phyloP scores from a whole-genome alignment of 2,113 vertebrate genomes.

The Menura novaehollandiae region DNA sequence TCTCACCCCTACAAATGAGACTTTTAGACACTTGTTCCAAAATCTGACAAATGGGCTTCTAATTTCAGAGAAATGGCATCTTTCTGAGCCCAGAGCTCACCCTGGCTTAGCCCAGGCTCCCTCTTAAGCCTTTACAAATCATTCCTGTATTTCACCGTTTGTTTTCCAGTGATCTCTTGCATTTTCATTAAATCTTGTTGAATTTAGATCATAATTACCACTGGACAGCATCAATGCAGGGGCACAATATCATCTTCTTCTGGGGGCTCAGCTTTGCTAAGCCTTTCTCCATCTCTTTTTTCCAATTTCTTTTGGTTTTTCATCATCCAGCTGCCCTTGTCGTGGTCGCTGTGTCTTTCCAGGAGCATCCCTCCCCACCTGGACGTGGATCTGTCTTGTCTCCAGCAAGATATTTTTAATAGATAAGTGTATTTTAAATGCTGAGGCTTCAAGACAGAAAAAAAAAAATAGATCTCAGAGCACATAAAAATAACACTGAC shows the following conservation, averaged over 20 bases:
- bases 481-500: not conserved
- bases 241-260: not conserved
- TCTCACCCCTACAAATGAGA: not conserved
- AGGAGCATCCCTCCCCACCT: not conserved
- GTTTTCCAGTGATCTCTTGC: not conserved
- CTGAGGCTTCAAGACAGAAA: accelerated
- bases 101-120: not conserved
- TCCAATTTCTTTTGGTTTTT: not conserved
- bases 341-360: accelerated
- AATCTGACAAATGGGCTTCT: not conserved
- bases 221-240: not conserved
- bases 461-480: not conserved
- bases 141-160: not conserved
- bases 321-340: not conserved
- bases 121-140: not conserved
- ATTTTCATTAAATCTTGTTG: not conserved
- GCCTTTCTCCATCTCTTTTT: not conserved
- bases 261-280: not conserved
- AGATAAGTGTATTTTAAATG: not conserved
- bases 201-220: not conserved
- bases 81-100: not conserved
- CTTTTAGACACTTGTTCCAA: not conserved
- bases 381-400: accelerated
- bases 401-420: not conserved
- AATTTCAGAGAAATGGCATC: not conserved